Evolutionary conservation across 2,888 invertebrate species (phyloP).

Genomic region (Amorpha juglandis): DNA sequence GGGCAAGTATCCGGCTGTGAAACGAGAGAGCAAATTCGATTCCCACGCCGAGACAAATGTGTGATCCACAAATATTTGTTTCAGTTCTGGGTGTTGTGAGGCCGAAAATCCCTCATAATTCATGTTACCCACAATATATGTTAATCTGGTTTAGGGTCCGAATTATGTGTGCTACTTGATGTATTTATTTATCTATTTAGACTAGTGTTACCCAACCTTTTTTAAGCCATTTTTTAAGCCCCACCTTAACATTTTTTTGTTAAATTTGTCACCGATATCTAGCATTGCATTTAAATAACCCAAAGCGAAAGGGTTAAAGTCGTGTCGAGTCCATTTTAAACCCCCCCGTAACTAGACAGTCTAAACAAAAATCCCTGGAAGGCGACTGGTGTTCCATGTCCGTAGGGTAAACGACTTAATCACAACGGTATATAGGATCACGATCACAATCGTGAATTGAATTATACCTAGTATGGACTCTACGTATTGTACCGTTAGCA

Average conservation of each 20-base stretch:
- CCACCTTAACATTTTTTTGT: too few species aligned
- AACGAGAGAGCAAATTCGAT: background rate
- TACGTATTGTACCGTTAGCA: conserved; percentile 25
- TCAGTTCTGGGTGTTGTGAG: background rate
- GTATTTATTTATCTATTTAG: background rate
- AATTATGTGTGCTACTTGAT: background rate
- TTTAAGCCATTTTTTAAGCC: too few species aligned
- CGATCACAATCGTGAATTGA: conserved; percentile 25
- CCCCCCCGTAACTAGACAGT: too few species aligned
- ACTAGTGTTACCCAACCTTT: too few species aligned
- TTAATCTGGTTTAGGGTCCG: background rate
- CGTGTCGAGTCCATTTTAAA: too few species aligned
- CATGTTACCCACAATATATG: background rate
- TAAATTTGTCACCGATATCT: too few species aligned
- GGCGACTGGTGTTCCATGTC: background rate
- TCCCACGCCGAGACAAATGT: background rate
- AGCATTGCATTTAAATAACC: too few species aligned
- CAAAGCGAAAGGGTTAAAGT: too few species aligned
- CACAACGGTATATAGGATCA: conserved; percentile 27
- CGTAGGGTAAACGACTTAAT: conserved; percentile 21
- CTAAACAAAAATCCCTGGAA: background rate
- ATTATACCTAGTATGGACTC: conserved; percentile 23
- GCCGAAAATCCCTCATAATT: background rate
- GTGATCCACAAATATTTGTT: background rate
- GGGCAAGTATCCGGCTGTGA: background rate